Percentiles rank a stretch among this genome's conserved stretches.
phyloP scores from a whole-genome alignment of 2,888 invertebrate species.

The Sylvicola fuscatus region DNA sequence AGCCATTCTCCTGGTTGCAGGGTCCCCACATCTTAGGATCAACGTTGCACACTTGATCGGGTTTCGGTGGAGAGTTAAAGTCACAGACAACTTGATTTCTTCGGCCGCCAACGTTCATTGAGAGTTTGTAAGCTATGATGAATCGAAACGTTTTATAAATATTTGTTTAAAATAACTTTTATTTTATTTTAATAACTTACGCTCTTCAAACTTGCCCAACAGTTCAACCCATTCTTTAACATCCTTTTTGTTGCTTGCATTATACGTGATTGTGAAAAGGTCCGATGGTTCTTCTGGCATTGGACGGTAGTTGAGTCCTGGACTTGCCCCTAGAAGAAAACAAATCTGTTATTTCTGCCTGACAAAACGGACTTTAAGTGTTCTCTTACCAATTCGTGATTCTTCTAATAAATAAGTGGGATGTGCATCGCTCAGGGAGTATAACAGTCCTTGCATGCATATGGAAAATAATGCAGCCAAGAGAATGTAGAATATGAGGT shows the following conservation, averaged over 20 bases:
- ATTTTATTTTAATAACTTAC: slow-evolving; percentile 25
- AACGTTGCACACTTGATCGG: slow-evolving; percentile 33
- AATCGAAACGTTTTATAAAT: slow-evolving; percentile 1
- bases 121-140: slow-evolving; percentile 23
- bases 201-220: slow-evolving; percentile 32
- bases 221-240: slow-evolving; percentile 31
- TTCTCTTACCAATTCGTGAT: slow-evolving; percentile 47
- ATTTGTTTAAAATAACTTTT: neutral
- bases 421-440: slow-evolving; percentile 40
- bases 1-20: slow-evolving; percentile 31
- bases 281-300: slow-evolving; percentile 30
- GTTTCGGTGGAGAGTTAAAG: slow-evolving; percentile 25
- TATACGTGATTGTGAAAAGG: slow-evolving; percentile 39
- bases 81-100: slow-evolving; percentile 32
- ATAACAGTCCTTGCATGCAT: slow-evolving; percentile 65
- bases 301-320: slow-evolving; percentile 45
- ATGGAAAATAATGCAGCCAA: slow-evolving; percentile 68
- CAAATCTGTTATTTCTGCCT: neutral
- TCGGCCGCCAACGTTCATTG: slow-evolving; percentile 22
- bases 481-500: slow-evolving; percentile 66
- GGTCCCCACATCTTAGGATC: slow-evolving; percentile 25
- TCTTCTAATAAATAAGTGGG: slow-evolving; percentile 56
- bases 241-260: slow-evolving; percentile 29
- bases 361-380: neutral
- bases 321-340: slow-evolving; percentile 24